Base-by-base conservation (phyloP, 2,113 vertebrate genomes). In the Neomonachus schauinslandi region DNA sequence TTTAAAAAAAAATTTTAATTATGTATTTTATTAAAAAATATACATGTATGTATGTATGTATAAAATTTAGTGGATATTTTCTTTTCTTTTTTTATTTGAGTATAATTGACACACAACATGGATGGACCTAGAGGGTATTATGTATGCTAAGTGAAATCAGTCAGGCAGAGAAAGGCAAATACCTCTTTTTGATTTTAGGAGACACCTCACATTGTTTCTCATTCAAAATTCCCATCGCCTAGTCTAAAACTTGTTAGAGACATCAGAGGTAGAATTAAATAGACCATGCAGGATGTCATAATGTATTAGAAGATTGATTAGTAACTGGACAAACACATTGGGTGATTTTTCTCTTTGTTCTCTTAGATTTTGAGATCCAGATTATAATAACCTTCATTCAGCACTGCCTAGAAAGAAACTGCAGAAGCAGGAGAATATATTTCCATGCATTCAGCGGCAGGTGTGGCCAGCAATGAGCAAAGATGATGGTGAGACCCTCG, bases 391-490 rank as follows among this genome's bases (percentile, higher is more conserved):
- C 5, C 79, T 89, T 87, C 6, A 51, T 84, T 74, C 86, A 81
- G 65, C 2, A 46, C 22, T 57, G 4, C 2, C 49, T 63, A 33
- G 61, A 88, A 96, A 77, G 33, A 86, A 77, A 83, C 1, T 53
- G 53, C 1, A 28, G 86, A 83, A 53, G 33, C 28, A 59, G 33
- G 22, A 13, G 1, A n/a, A 83, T n/a, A 28, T 46, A 65, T 80
- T n/a, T n/a, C 59, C 7, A 71, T 49, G 24, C 57, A 89, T 63
- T 88, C 61, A 90, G 61, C 51, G 11, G 33, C 19, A 72, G 67
- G 36, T 93, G 10, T 89, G 55, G 74, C 24, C 72, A 88, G 36
- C 16, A 81, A 57, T 91, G 49, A 83, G 85, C 86, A 96, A 96
- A 81, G 95, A 91, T 69, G 22, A 95, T 3, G 51, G n/a, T 63